A percentile compares a stretch with the other conserved stretches of the same genome.
Conservation (phyloP, 2,797 vertebrate species). For the Allobates femoralis region DNA sequence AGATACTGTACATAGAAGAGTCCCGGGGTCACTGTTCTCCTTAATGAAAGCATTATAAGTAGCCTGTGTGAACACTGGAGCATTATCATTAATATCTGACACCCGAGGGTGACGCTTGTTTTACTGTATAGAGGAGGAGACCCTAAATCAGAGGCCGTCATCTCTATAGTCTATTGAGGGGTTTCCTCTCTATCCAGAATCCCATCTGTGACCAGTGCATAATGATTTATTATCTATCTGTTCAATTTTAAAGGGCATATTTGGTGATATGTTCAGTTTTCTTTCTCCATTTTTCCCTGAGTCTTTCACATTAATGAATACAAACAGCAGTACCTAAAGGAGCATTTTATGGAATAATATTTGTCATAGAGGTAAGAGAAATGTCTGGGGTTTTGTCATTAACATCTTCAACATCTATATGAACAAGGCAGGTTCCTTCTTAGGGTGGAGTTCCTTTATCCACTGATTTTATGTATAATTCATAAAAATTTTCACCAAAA, state of each 20-base stretch:
- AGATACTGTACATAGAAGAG: constrained; percentile 83
- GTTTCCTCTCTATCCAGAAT: constrained; percentile 85
- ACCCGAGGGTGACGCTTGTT: constrained; percentile 83
- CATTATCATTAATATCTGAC: constrained; percentile 94
- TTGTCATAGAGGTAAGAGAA: constrained; percentile 83
- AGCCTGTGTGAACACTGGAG: constrained; percentile 85
- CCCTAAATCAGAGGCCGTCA: constrained; percentile 86
- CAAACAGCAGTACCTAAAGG: constrained; percentile 84
- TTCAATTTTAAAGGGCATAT: constrained; percentile 64
- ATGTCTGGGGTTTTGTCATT: constrained; percentile 93
- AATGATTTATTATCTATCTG: constrained; percentile 70
- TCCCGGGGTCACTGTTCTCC: constrained; percentile 88
- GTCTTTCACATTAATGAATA: constrained; percentile 87
- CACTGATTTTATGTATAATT: constrained; percentile 15
- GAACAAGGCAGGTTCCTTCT: constrained; percentile 91
- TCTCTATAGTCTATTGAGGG: constrained; percentile 82
- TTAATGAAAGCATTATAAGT: constrained; percentile 89
- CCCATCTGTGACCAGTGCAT: constrained; percentile 68
- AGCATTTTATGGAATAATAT: constrained; percentile 85
- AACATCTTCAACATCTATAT: constrained; percentile 86
- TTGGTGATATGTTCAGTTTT: constrained; percentile 57
- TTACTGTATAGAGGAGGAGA: constrained; percentile 83
- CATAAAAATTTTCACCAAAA: constrained; percentile 14
- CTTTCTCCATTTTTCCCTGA: constrained; percentile 87
- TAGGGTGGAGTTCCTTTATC: constrained; percentile 70